Evolutionary conservation across 1,140 invertebrate species (phyloP), one percentile per base, ranked within the genome.

Genomic region (Papilio aristodemus): DNA sequence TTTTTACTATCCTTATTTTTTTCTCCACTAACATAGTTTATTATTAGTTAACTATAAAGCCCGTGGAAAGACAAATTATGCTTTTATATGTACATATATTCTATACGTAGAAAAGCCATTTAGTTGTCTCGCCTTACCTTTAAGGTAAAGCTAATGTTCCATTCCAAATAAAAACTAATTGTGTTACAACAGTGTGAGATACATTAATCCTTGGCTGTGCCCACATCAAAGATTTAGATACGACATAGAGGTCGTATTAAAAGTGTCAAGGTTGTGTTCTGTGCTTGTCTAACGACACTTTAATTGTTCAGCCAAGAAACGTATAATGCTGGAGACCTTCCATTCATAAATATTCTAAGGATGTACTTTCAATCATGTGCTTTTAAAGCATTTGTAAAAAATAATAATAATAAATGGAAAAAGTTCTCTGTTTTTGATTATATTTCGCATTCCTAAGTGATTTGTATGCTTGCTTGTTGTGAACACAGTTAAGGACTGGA

Each of bases 271-370:
- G 63, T 32, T 66, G 41, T 66, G 63, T 17, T 13, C 63, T 25
- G 41, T 66, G 43, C 63, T 66, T 64, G 62, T 64, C 39, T 66
- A 66, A 66, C 41, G 63, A 66, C 63, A 66, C 36, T 66, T 46
- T 46, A 66, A 66, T 66, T 66, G 63, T 66, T 46, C 41, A 43
- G 38, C 38, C 25, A n/a, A 46, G 11, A 66, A 41, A 50, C 46
- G 22, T 66, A 66, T 41, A 46, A 66, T 62, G 59, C 27, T 17
- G 39, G 25, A 43, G 63, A 50, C 63, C 63, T 66, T 66, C 63
- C 63, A 66, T 66, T 50, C 63, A 66, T 43, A 43, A 22, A 46
- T 19, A 9, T 22, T 3, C 1, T 17, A 11, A 22, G 1, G 19
- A 22, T 17, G 19, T 50, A 60, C 36, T 60, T 32, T 27, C 54